Evolutionary conservation across 1,140 invertebrate species (phyloP).

Genomic region (Hormaphis cornu): DNA sequence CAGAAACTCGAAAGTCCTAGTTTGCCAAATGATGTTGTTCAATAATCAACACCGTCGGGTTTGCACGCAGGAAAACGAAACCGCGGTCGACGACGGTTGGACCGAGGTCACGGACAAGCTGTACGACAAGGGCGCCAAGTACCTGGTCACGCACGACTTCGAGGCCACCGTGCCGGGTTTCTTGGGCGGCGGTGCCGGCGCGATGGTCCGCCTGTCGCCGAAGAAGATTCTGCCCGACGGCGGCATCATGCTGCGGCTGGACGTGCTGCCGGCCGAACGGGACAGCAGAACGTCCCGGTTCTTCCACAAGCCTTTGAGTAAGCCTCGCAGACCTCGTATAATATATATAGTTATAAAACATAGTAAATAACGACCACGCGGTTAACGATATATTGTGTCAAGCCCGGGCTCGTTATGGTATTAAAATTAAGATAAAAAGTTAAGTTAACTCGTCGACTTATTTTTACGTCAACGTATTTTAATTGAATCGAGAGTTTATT

Average conservation of each 20-base stretch:
- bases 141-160: slow-evolving; percentile 65
- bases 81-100: slow-evolving; percentile 3
- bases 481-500: no score
- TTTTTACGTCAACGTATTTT: no score
- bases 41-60: neutral
- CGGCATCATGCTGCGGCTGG: slow-evolving; percentile 60
- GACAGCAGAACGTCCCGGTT: slow-evolving; percentile 35
- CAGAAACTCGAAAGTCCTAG: no score
- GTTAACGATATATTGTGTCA: no score
- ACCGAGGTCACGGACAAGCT: slow-evolving; percentile 57
- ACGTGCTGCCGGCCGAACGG: slow-evolving; percentile 48
- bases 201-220: slow-evolving; percentile 60
- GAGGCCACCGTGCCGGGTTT: slow-evolving; percentile 58
- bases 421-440: no score
- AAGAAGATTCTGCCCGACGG: slow-evolving; percentile 54
- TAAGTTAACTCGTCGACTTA: no score
- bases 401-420: no score
- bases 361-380: no score
- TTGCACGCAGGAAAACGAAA: neutral
- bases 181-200: slow-evolving; percentile 54
- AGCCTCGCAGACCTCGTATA: neutral
- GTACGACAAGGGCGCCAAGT: slow-evolving; percentile 56
- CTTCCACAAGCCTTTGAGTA: slow-evolving; percentile 9
- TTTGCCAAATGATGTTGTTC: no score
- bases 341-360: neutral